phyloP scores from a whole-genome alignment of 2,797 vertebrate genomes.

The Poliocrania exsul region DNA sequence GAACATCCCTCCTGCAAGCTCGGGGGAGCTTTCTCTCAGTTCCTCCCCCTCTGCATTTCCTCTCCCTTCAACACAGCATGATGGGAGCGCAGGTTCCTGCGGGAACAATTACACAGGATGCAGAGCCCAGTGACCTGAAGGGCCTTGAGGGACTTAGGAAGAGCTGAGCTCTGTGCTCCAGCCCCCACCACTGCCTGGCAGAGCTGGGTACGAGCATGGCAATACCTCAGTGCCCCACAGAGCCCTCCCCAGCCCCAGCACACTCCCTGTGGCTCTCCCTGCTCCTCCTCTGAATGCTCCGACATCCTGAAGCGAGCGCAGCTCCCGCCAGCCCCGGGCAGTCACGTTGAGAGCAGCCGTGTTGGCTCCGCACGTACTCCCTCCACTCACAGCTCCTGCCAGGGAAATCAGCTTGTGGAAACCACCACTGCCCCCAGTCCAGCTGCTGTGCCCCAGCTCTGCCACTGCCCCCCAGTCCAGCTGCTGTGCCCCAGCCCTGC shows the following conservation, averaged over 20 bases:
- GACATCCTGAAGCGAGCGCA: background rate
- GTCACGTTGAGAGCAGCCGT: background rate
- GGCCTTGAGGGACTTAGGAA: background rate
- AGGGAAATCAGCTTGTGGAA: background rate
- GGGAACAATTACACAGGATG: background rate
- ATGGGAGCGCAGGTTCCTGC: fast-evolving
- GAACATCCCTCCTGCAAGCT: background rate
- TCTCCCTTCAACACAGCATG: background rate
- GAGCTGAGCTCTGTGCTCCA: background rate
- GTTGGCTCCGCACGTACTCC: background rate
- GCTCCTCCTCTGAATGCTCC: background rate
- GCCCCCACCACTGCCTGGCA: fast-evolving
- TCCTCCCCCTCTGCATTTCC: background rate
- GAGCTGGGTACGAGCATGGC: fast-evolving
- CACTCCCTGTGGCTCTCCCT: background rate
- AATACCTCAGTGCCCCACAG: fast-evolving
- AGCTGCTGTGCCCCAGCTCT: background rate
- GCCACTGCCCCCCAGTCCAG: background rate
- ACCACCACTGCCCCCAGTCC: background rate
- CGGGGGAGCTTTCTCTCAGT: fast-evolving
- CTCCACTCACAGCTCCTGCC: background rate
- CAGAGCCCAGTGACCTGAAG: background rate
- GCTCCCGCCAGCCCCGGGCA: background rate
- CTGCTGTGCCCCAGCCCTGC: background rate
- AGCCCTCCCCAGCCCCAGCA: background rate